Evolutionary conservation across 2,113 vertebrate species (phyloP).

Genomic region (Asarcornis scutulata): DNA sequence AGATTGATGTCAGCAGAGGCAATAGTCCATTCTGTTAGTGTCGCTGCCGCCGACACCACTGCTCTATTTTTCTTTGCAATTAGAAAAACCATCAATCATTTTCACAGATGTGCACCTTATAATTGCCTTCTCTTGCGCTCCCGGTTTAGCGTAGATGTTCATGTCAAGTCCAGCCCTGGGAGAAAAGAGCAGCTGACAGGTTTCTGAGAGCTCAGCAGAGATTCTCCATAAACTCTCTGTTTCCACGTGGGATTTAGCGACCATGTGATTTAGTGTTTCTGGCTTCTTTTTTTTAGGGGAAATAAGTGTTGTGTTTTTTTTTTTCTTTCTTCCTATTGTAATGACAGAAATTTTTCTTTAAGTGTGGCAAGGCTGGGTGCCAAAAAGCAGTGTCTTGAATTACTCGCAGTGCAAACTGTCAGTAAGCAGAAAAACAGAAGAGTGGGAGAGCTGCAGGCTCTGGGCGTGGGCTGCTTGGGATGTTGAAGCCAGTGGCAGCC

Average conservation of each 20-base stretch:
- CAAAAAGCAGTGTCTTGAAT: not conserved
- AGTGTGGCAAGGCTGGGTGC: not conserved
- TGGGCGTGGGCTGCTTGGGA: not conserved
- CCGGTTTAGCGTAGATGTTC: not conserved
- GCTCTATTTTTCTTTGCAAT: not conserved
- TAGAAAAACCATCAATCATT: not conserved
- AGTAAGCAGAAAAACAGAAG: not conserved
- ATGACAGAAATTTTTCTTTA: not conserved
- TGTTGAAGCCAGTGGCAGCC: not conserved
- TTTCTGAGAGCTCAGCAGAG: not conserved
- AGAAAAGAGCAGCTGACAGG: not conserved
- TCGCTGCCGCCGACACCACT: fast-evolving
- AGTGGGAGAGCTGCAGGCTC: not conserved
- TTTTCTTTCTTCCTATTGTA: not conserved
- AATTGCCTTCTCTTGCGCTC: not conserved
- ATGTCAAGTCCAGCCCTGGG: not conserved
- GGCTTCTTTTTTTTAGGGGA: not conserved
- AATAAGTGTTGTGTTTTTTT: not conserved
- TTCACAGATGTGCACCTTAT: not conserved
- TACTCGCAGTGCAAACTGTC: fast-evolving
- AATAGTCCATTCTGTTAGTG: not conserved
- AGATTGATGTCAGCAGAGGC: not conserved
- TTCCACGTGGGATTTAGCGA: not conserved
- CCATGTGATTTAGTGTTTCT: not conserved
- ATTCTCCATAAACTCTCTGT: not conserved